Evolutionary conservation across 2,797 vertebrate genomes (phyloP), one percentile per base, ranked within the genome.

Genomic region (Enteromius thamalakanensis): DNA sequence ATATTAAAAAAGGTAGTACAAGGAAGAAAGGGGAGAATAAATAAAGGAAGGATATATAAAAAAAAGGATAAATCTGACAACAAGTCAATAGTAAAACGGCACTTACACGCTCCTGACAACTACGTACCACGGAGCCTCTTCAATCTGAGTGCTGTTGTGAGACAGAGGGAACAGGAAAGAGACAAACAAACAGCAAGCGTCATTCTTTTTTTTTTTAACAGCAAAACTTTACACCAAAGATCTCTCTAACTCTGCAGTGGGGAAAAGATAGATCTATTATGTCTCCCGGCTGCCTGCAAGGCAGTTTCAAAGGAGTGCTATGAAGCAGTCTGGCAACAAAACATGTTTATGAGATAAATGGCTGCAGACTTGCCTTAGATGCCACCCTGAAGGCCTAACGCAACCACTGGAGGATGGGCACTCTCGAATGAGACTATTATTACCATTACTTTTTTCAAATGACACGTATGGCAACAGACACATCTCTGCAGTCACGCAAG

Each of bases 271-370:
- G 82, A 84, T 78, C 29, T 68, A 72, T 78, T 65, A 81, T 82
- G 76, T 83, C 81, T 86, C 77, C 81, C 87, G 82, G 89, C 89
- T 91, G 86, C 88, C 90, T 92, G 84, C 40, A 87, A 92, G 90
- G 89, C 88, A 86, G 88, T 90, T 91, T 91, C 90, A 93, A 93
- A 92, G 86, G 86, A 86, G 87, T 89, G 76, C 82, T 81, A 86
- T 72, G 82, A 86, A 81, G 68, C 68, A 58, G 78, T 62, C 78
- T 82, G 84, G 67, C 79, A 80, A 81, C 64, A 80, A 84, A 76
- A 82, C 74, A 78, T 81, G 86, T 94, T 94, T 94, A 93, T 89
- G 87, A 91, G 92, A 93, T 94, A 94, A 94, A 93, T 92, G 90
- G 89, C 91, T 88, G 85, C 88, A 93, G 92, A 93, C 91, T 90